phyloP scores from a whole-genome alignment of 2,888 invertebrate genomes.

The Trichopoda pennipes region DNA sequence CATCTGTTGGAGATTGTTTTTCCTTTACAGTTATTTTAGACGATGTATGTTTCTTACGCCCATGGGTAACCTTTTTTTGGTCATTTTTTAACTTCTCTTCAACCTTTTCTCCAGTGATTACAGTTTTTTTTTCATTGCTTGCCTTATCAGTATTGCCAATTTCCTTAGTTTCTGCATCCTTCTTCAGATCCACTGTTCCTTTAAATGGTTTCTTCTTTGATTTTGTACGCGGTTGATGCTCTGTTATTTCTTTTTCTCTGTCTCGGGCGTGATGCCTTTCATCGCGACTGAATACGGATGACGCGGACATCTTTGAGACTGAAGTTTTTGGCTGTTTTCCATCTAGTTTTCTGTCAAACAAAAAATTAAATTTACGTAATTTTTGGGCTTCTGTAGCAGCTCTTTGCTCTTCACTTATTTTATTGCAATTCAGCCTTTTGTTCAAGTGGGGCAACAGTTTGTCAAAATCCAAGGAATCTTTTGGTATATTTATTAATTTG shows the following conservation, averaged over 20 bases:
- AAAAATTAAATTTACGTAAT: conserved; percentile 54
- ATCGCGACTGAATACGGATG: conserved; percentile 47
- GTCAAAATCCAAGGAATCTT: conserved; percentile 69
- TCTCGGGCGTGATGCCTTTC: conserved; percentile 61
- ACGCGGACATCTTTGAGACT: background rate
- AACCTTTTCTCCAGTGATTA: background rate
- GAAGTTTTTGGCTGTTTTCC: conserved; percentile 5
- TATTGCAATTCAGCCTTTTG: background rate
- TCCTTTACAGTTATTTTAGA: background rate
- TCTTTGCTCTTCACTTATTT: conserved; percentile 25
- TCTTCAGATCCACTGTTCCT: background rate
- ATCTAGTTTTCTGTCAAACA: conserved; percentile 45
- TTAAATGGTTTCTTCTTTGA: background rate
- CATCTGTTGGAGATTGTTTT: background rate
- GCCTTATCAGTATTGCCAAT: background rate
- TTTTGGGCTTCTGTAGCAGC: conserved; percentile 43
- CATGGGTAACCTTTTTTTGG: background rate
- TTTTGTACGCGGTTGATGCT: background rate
- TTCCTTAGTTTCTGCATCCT: background rate
- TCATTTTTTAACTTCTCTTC: background rate
- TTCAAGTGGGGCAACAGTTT: conserved; percentile 66
- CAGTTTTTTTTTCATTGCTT: background rate
- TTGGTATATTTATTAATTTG: conserved; percentile 61
- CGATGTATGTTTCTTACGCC: conserved; percentile 10
- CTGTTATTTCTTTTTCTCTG: conserved; percentile 17